Evolutionary conservation across 2,797 vertebrate species (phyloP), one percentile per base, ranked within the genome.

Genomic region (Parotocinclus haroldoi): DNA sequence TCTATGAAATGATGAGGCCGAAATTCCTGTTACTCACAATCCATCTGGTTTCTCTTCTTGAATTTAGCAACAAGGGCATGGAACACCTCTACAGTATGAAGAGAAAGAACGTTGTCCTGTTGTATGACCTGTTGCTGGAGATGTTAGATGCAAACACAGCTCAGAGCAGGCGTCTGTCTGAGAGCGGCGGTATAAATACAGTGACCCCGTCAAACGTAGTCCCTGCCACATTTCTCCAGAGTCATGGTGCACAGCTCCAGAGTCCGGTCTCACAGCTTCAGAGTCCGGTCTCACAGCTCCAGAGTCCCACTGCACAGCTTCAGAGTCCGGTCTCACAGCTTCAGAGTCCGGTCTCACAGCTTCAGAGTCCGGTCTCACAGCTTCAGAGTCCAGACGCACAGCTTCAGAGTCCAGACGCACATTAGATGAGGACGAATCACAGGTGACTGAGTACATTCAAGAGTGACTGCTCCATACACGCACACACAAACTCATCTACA

Each of bases 61-160:
- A 64, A 58, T 19, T 0, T 78, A 99, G 96, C 79, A 98, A 99
- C 91, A 99, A 96, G 84, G 96, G 96, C 61, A 96, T 98, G 89
- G 95, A 96, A 74, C 96, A 99, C 60, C 91, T 99, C 45, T 92
- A 94, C 74, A 93, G 81, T 82, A 99, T 99, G 96, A 98, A 98
- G 87, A 94, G 92, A 77, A 98, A 94, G 82, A 99, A 99, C 0
- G 91, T 97, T 76, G 94, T 99, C 5, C 89, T 97, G 0, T 90
- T 96, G 46, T 98, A 99, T 4, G 94, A 99, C 80, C 84, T 99
- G 74, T 91, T 99, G 13, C 80, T 98, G 85, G 96, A 99, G 88
- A 99, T 99, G 96, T 12, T 98, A 75, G 97, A 99, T 0, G 93
- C 95, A 1, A 95, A 95, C 83, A 92, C 90, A 0, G 72, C 92